Percentiles rank a stretch among this genome's conserved stretches.
These are phyloP conservation scores for Lerista edwardsae DNA, from an alignment of 2,797 vertebrate genomes.

Conservation along the genomic window DNA sequence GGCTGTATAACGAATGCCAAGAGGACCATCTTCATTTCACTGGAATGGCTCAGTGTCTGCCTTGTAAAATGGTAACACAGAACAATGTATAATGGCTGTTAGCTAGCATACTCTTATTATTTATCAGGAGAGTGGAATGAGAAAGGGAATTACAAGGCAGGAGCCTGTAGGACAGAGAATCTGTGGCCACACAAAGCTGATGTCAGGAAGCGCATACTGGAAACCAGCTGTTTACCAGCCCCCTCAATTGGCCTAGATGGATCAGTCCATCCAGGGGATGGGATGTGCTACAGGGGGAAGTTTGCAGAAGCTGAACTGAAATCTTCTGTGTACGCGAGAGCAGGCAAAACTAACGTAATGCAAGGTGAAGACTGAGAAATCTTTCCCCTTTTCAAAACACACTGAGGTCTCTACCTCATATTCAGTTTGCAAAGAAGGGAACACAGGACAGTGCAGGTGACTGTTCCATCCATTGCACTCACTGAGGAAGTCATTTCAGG, in stretches of 20 bases:
- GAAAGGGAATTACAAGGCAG: not conserved
- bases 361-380: too few relatives aligned
- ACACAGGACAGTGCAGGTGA: too few relatives aligned
- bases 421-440: too few relatives aligned
- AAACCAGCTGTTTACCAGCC: not conserved
- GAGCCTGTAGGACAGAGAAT: not conserved
- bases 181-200: not conserved
- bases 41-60: not conserved
- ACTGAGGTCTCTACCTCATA: too few relatives aligned
- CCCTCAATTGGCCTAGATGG: too few relatives aligned
- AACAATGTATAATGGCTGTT: not conserved
- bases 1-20: slow-evolving; percentile 27
- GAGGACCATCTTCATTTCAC: not conserved
- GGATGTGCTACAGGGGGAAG: too few relatives aligned
- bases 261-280: too few relatives aligned
- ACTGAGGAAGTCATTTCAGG: too few relatives aligned
- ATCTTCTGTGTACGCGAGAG: too few relatives aligned
- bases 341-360: too few relatives aligned
- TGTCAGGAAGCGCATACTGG: not conserved
- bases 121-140: not conserved
- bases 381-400: too few relatives aligned
- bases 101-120: not conserved
- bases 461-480: too few relatives aligned
- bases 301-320: not conserved
- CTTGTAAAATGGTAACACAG: not conserved